Percentiles rank a stretch among this genome's conserved stretches.
phyloP scores from a whole-genome alignment of 2,113 vertebrate genomes.

The Lasiurus borealis region DNA sequence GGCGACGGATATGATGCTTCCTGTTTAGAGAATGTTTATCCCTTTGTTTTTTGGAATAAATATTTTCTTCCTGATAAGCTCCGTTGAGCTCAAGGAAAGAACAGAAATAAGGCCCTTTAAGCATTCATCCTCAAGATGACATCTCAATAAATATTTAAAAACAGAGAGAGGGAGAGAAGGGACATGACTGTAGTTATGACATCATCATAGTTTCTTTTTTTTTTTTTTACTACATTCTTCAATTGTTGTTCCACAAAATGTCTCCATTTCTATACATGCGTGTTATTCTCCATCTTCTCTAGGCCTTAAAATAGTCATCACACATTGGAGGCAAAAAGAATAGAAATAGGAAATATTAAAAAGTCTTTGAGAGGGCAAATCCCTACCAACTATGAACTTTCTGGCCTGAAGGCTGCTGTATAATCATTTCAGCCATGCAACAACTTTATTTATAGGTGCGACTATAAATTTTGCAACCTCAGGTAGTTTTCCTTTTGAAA shows the following conservation, averaged over 20 bases:
- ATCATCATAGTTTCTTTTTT: conserved; percentile 22
- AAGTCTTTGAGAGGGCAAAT: conserved; percentile 42
- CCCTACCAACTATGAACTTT: background rate
- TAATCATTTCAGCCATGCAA: background rate
- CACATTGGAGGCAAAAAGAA: conserved; percentile 5
- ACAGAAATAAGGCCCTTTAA: background rate
- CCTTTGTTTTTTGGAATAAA: conserved; percentile 15
- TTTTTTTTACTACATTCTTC: background rate
- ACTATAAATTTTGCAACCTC: background rate
- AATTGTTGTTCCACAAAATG: conserved; percentile 25
- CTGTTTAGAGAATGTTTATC: background rate
- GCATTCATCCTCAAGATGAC: background rate
- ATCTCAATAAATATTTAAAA: background rate
- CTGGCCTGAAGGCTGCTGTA: background rate
- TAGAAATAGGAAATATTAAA: background rate
- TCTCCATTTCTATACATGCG: background rate
- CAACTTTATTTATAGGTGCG: background rate
- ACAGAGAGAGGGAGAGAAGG: background rate
- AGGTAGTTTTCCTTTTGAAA: conserved; percentile 44
- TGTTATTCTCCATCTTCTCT: background rate
- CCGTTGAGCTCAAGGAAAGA: background rate
- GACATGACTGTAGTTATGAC: background rate
- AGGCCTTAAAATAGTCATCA: background rate
- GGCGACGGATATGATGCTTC: background rate
- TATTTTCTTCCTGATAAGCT: conserved; percentile 53